Percentiles rank a stretch among this genome's conserved stretches.
phyloP scores from a whole-genome alignment of 2,797 vertebrate species.

The Ceryle rudis region DNA sequence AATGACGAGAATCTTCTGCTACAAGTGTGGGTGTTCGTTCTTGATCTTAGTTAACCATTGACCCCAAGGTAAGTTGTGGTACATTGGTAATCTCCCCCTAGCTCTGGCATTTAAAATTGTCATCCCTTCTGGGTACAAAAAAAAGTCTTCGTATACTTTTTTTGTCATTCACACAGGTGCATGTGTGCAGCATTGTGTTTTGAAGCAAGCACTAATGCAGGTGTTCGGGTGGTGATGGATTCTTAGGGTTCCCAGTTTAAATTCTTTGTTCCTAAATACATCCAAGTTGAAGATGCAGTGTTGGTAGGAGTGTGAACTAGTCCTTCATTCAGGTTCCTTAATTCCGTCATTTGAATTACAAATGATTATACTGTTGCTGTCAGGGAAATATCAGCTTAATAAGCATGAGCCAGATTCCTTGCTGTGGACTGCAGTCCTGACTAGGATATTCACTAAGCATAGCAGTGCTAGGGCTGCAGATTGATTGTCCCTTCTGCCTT shows the following conservation, averaged over 20 bases:
- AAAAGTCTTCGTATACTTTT: not conserved
- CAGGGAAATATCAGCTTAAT: not conserved
- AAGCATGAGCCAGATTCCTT: not conserved
- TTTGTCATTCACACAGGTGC: not conserved
- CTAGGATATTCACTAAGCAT: not conserved
- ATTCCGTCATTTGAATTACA: not conserved
- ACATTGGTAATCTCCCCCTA: not conserved
- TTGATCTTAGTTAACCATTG: not conserved
- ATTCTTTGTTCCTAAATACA: not conserved
- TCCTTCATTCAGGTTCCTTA: not conserved
- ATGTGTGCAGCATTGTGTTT: not conserved
- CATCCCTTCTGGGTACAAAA: not conserved
- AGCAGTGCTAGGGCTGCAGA: not conserved
- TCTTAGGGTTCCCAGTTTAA: not conserved
- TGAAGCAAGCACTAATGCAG: not conserved
- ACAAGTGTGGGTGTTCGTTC: not conserved
- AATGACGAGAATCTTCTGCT: not conserved
- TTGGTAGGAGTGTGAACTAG: not conserved
- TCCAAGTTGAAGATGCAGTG: not conserved
- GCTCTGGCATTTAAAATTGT: not conserved
- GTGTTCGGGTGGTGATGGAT: not conserved
- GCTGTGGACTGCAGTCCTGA: not conserved
- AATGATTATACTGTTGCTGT: not conserved
- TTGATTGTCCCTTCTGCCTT: not conserved
- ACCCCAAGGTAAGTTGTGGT: slow-evolving; percentile 8